Conservation (phyloP, 2,113 vertebrate genomes). For the Ciconia boyciana region DNA sequence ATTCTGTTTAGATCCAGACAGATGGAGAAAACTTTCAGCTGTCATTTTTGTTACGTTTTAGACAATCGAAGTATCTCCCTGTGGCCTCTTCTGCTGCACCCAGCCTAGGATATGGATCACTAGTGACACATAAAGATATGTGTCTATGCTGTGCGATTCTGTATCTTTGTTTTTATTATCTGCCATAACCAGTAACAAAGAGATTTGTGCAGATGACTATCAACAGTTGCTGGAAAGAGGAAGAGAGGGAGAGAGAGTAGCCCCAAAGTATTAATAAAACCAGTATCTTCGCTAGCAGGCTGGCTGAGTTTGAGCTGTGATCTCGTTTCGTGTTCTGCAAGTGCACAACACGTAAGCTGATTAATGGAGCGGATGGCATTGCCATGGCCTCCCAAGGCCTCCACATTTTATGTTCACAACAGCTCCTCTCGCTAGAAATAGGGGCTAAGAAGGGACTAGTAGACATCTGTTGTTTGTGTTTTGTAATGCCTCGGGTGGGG, state of each 20-base stretch:
- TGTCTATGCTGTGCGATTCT: background rate
- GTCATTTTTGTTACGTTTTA: constrained; percentile 49
- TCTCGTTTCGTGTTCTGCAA: background rate
- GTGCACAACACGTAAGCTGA: background rate
- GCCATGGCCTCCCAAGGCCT: background rate
- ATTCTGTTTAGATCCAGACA: constrained; percentile 25
- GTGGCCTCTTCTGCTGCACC: constrained; percentile 12
- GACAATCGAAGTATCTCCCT: constrained; percentile 19
- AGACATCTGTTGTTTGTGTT: constrained; percentile 24
- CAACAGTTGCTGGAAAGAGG: background rate
- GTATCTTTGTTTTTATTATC: constrained; percentile 20
- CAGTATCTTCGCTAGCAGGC: background rate
- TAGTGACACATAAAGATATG: constrained; percentile 3
- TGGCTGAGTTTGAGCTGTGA: background rate
- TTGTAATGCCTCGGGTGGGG: background rate
- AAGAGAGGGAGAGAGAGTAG: background rate
- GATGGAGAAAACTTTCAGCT: constrained; percentile 54
- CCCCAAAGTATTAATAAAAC: background rate
- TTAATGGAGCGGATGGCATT: background rate
- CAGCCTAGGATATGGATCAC: constrained; percentile 24
- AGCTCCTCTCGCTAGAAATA: background rate
- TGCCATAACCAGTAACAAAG: constrained; percentile 1
- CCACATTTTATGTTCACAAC: background rate
- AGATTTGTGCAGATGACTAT: constrained; percentile 29
- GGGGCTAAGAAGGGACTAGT: background rate